Percentiles rank a stretch among this genome's conserved stretches.
phyloP scores from a whole-genome alignment of 2,888 invertebrate genomes.

The Margaritifera margaritifera region DNA sequence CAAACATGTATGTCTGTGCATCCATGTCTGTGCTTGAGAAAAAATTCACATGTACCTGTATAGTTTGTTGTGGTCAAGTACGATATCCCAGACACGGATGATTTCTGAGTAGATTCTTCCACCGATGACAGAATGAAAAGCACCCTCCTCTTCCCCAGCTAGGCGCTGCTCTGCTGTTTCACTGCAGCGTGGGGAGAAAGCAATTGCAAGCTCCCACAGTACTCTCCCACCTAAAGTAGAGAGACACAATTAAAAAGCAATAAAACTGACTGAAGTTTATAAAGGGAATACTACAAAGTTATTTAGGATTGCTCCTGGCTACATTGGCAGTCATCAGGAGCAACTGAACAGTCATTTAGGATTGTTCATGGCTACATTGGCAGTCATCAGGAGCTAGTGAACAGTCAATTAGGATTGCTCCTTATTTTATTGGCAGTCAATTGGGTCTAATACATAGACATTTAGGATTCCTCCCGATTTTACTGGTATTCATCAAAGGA shows the following conservation, averaged over 20 bases:
- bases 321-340: no score
- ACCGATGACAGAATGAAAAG: slow-evolving; percentile 35
- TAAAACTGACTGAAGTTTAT: slow-evolving; percentile 23
- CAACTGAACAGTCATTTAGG: no score
- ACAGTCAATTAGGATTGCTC: no score
- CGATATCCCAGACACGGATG: slow-evolving; percentile 45
- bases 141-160: slow-evolving; percentile 30
- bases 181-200: slow-evolving; percentile 60
- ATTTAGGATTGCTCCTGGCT: no score
- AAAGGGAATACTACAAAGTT: slow-evolving; percentile 17
- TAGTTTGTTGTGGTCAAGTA: slow-evolving; percentile 47
- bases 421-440: no score
- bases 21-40: no score
- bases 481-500: no score
- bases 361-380: no score
- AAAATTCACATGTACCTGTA: slow-evolving; percentile 18
- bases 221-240: slow-evolving; percentile 40
- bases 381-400: no score
- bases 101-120: slow-evolving; percentile 62
- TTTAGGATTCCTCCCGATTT: no score
- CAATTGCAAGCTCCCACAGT: slow-evolving; percentile 63
- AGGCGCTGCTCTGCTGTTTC: slow-evolving; percentile 49
- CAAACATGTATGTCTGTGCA: not conserved
- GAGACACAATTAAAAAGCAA: slow-evolving; percentile 4
- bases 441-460: no score